Base-by-base conservation (phyloP, 2,113 vertebrate genomes). In the Hippocampus guttulatus region DNA sequence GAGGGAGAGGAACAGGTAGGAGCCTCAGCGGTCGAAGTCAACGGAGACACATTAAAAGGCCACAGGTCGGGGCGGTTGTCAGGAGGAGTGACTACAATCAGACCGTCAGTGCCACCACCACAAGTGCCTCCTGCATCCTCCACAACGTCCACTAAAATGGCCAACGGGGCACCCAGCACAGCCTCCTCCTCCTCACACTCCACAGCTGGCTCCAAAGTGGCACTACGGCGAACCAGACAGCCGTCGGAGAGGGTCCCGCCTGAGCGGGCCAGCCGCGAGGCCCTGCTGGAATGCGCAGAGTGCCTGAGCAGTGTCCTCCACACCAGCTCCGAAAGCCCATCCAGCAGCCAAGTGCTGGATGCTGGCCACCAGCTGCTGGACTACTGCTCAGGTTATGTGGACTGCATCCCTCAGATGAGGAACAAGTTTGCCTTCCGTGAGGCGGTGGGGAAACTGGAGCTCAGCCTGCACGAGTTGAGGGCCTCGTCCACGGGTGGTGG, bases 391-490 rank as follows among this genome's bases (percentile, higher is more conserved):
- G 95, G 96, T 92, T 99, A 99, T 0, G 96, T 99, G 91, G 96
- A 98, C 92, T 96, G 95, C 91, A 99, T 99, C 91, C 94, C 94
- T 1, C 98, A 99, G 63, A 99, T 92, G 16, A 95, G 98, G 86
- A 98, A 98, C 94, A 99, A 99, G 63, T 99, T 99, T 70, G 97
- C 97, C 88, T 98, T 99, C 85, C 94, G 97, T 45, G 96, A 98
- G 90, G 97, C 96, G 0, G 95, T 99, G 90, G 96, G 95, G 83
- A 98, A 96, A 88, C 93, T 99, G 88, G 98, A 99, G 87, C 94
- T 97, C 73, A 96, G 94, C 88, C 91, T 99, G 82, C 97, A 98
- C 90, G 98, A 98, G 75, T 91, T 99, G 88, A 95, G 97, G 87
- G 96, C 97, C 72, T 97, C 96, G 10, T 96, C 95, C 0, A 90